A percentile compares a stretch with the other conserved stretches of the same genome.
phyloP scores from a whole-genome alignment of 92 coral and sea anemone species.

The Porites cylindrica region DNA sequence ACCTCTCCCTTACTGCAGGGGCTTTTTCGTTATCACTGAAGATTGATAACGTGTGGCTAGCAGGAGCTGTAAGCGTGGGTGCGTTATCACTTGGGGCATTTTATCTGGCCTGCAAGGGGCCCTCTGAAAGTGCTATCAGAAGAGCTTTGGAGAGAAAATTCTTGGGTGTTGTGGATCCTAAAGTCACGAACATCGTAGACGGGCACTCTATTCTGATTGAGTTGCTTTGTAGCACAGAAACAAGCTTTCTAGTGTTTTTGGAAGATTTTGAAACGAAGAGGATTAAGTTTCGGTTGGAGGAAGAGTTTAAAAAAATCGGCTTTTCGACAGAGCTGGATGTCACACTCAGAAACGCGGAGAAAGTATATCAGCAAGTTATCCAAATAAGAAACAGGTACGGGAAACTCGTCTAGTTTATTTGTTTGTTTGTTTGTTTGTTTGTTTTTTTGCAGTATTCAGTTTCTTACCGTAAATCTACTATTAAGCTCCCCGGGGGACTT shows the following conservation, averaged over 20 bases:
- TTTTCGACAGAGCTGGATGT: slow-evolving; percentile 21
- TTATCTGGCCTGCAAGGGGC: slow-evolving; percentile 38
- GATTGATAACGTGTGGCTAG: slow-evolving; percentile 47
- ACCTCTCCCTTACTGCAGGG: slow-evolving; percentile 24
- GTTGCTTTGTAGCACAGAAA: slow-evolving; percentile 22
- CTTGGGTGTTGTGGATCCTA: slow-evolving; percentile 27
- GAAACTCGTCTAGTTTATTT: not conserved
- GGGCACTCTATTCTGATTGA: slow-evolving; percentile 43
- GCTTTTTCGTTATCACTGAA: slow-evolving; percentile 36
- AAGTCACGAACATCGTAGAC: slow-evolving; percentile 10
- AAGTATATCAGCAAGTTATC: not conserved
- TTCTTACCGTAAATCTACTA: not conserved
- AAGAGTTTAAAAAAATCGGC: slow-evolving; percentile 39
- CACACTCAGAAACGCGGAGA: not conserved
- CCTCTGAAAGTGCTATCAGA: slow-evolving; percentile 28
- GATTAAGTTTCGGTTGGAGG: slow-evolving; percentile 17
- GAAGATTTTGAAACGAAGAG: slow-evolving; percentile 32
- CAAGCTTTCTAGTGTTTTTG: slow-evolving; percentile 31
- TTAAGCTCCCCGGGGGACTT: too few species aligned
- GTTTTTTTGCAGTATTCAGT: not conserved
- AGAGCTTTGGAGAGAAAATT: slow-evolving; percentile 28
- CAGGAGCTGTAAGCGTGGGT: slow-evolving; percentile 43
- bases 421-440: not conserved
- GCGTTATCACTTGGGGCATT: slow-evolving; percentile 48
- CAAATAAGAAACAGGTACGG: slow-evolving; percentile 4